Evolutionary conservation across 53 echinoderm and acorn worm genomes (phyloP), one percentile per base, ranked within the genome.

Genomic region (Actinopyga echinites): DNA sequence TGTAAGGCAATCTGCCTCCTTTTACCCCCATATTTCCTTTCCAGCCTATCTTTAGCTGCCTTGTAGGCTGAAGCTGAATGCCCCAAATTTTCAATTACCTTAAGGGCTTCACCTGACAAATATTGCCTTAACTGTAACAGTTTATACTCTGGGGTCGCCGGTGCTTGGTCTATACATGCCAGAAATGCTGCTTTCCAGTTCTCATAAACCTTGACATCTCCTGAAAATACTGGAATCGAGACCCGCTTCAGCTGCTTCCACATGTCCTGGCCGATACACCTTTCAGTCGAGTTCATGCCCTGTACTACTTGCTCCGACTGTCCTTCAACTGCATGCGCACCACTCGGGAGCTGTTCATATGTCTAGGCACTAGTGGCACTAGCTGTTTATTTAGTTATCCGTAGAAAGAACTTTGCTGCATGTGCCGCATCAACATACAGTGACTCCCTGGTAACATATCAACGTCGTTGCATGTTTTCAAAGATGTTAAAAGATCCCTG

Each of bases 1-100:
- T 65, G 65, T 15, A 83, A 20, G 11, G 66, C 40, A 38, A 65
- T 64, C 13, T 64, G 36, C 26, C 64, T 32, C 12, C 82, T 22
- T 35, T 82, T 35, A 8, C 81, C 82, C 19, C 83, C 83, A 44
- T 64, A 83, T 38, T 83, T 66, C 29, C 66, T 36, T 35, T 45
- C 64, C n/a, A 82, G 42, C 22, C 82, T 66, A 20, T 82, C 65
- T 43, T 82, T 82, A 8, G 82, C 82, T 20, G 82, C 65, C 32
- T 82, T 6, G 37, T 65, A 82, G 23, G 82, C 82, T 4, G 67
- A 45, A 15, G 24, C 66, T 42, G 67, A 42, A 37, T 83, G 83
- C 1, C 67, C 67, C 8, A 67, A 23, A 37, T 19, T 65, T 25
- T 67, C 42, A 28, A 83, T 83, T 17, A 22, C 66, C 45, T 34